Base-by-base conservation (phyloP, 1,140 invertebrate species). In the Atta cephalotes region DNA sequence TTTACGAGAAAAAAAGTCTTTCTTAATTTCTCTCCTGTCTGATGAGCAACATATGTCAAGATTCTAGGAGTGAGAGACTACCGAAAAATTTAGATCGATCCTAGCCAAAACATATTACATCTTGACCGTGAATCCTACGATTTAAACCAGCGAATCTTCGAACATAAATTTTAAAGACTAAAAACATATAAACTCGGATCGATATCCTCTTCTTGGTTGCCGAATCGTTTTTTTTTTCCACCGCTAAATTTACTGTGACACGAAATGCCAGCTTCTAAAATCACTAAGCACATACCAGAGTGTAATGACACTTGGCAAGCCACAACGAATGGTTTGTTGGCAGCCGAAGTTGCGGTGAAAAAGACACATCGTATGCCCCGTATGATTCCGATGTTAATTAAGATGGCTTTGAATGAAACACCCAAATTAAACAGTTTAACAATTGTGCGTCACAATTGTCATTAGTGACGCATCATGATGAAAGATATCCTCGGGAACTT, bases 271-370 rank as follows among this genome's bases (percentile, higher is more conserved):
- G 65, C 65, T 70, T 68, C 65, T 81, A 81, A 81, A 70, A 31
- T 70, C 65, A 81, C 18, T 21, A 16, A 45, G n/a, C 65, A 66
- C 63, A 53, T 68, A 80, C 63, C 49, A 70, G 49, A 25, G 78
- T 81, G 78, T 81, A 81, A 70, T 81, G 78, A 81, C 78, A 70
- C 65, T 70, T 81, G 78, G 78, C 78, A 70, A 49, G 49, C 25
- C 63, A 60, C 21, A n/a, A n/a, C 53, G 16, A 18, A 25, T 5
- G 58, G 12, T 14, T 39, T 14, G 63, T 81, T 81, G 78, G 78
- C 78, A 81, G 12, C 28, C 10, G 14, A 25, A 31, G n/a, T 68
- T 35, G n/a, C n/a, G 6, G 45, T 25, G n/a, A 56, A 58, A 81
- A 70, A 58, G 71, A 35, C 31, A 9, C 63, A 28, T 78, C 16